Base-by-base conservation (phyloP, 2,888 invertebrate genomes). In the Tetranychus piercei region DNA sequence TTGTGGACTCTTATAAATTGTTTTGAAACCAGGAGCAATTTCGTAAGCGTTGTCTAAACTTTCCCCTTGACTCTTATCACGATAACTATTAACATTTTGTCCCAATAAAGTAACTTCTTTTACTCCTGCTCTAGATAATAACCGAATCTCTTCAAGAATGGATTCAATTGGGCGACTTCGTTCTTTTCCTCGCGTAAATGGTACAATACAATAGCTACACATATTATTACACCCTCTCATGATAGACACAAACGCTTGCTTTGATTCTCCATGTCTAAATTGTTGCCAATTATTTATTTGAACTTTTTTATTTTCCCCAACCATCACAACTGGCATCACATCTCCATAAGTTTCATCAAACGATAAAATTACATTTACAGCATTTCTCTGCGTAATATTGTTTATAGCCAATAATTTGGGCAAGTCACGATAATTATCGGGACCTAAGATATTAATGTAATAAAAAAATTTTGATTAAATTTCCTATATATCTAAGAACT, bases 181-280 rank as follows among this genome's bases (percentile, higher is more conserved):
- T 83, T 96, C 96, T 74, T 82, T 78, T 0, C 96, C 95, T 78
- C 95, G 85, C 0, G 96, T 96, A 82, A 94, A 96, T 0, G 96
- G 96, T 0, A 97, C 96, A 79, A 97, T 94, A 82, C 96, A 97
- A 81, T 94, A 97, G 0, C 92, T 90, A 80, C 97, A 97, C 95
- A 97, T 95, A 82, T 97, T 97, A 84, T 97, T 94, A 81, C 97
- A 97, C 0, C 97, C 97, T 69, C 96, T 86, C 94, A 95, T 96
- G 79, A 97, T 94, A 1, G 95, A 92, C 23, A 77, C 76, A 55
- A 75, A 77, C 1, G 77, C 75, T 9, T 67, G 34, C 6, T 64
- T 55, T 6, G 73, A 45, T 15, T 73, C 43, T 1, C 44, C 44
- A 23, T 71, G 9, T 44, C 44, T 71, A 5, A 71, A 71, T 55